These are phyloP conservation scores for Agrochola circellaris DNA, from an alignment of 2,888 invertebrate genomes.

Conservation along the genomic window DNA sequence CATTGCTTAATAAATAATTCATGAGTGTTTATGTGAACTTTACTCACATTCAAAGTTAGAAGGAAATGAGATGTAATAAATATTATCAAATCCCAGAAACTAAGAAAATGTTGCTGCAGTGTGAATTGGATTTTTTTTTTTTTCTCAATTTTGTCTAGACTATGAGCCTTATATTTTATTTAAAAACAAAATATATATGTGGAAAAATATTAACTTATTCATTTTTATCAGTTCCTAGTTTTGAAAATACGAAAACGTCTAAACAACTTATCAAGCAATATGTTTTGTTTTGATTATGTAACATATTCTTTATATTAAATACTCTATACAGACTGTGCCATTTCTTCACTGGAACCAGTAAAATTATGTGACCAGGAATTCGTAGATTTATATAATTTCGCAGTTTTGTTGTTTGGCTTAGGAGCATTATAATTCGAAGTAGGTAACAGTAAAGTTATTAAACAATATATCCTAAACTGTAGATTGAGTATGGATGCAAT, in stretches of 20 bases:
- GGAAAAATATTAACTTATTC: not conserved
- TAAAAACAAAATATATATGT: too few relatives aligned
- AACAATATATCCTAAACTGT: not conserved
- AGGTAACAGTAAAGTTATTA: not conserved
- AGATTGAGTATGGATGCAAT: constrained; percentile 28
- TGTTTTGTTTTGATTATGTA: not conserved
- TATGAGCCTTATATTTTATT: not conserved
- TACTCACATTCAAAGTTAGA: constrained; percentile 7
- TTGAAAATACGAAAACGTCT: not conserved
- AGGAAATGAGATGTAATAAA: not conserved
- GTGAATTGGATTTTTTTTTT: not conserved
- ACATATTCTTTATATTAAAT: not conserved
- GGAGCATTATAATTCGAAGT: not conserved
- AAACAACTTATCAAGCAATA: not conserved
- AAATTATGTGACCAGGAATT: constrained; percentile 39
- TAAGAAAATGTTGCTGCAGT: not conserved
- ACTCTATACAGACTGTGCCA: not conserved
- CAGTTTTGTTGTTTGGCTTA: constrained; percentile 10
- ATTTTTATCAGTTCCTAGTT: not conserved
- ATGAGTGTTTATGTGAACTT: not conserved
- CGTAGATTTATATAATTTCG: constrained; percentile 63
- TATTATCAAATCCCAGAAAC: not conserved
- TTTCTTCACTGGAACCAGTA: constrained; percentile 8
- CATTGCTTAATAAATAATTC: not conserved
- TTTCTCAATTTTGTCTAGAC: not conserved